Evolutionary conservation across 37 sponge, comb jelly and placozoan species (phyloP), one percentile per base, ranked within the genome.

Genomic region (Beroe ovata): DNA sequence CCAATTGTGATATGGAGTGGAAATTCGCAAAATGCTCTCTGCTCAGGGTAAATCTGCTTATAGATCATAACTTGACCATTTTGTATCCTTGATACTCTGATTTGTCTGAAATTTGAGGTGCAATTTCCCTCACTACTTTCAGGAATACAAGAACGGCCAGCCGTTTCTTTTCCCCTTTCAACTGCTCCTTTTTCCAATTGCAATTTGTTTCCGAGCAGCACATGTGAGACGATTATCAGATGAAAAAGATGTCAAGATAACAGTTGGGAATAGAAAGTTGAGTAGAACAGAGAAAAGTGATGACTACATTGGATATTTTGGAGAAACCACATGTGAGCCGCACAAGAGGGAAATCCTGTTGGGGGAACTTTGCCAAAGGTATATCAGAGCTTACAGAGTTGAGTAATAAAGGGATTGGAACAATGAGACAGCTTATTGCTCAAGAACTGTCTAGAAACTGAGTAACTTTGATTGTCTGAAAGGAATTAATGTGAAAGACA

Each of bases 1-100:
- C 11, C 32, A 66, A 66, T 37, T 66, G 69, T 66, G 69, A 66
- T 30, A 66, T 30, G 8, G 69, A 66, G 69, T 66, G 69, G 69
- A 66, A 66, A 16, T 66, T 33, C 34, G 69, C 69, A 66, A 1
- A 37, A 16, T 29, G 69, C 34, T 0, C 33, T 14, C 69, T 66
- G 33, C 36, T 66, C 6, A 66, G 30, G 69, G 69, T 66, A 22
- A 61, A n/a, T n/a, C n/a, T n/a, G n/a, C n/a, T n/a, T n/a, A n/a
- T n/a, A n/a, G n/a, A n/a, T n/a, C n/a, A n/a, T n/a, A n/a, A n/a
- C n/a, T n/a, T n/a, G n/a, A n/a, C n/a, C n/a, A n/a, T n/a, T n/a
- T n/a, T n/a, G n/a, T n/a, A n/a, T n/a, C n/a, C n/a, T n/a, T n/a
- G n/a, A n/a, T n/a, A n/a, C n/a, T n/a, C n/a, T n/a, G n/a, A n/a